A percentile compares a stretch with the other conserved stretches of the same genome.
Conservation (phyloP, 1,140 invertebrate species). For the Teleopsis dalmanni region DNA sequence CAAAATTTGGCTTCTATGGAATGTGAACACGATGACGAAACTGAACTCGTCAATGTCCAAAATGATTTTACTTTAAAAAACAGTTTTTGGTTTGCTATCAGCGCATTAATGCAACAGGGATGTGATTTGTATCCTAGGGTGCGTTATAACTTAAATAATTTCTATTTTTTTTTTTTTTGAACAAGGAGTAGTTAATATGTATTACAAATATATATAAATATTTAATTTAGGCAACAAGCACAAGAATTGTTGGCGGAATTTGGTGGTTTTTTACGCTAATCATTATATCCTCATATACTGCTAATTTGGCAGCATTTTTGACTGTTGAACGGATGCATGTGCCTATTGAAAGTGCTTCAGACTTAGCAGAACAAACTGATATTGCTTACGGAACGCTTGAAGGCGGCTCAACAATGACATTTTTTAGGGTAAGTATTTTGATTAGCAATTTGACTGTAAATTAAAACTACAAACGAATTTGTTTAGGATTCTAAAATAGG, state of each 20-base stretch:
- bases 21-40: too few species aligned
- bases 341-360: conserved; percentile 92
- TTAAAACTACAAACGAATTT: conserved; percentile 8
- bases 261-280: conserved; percentile 99
- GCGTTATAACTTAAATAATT: not conserved
- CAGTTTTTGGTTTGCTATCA: conserved; percentile 87
- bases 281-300: conserved; percentile 96
- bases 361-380: conserved; percentile 86
- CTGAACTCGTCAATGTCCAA: conserved; percentile 50
- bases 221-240: conserved; percentile 73
- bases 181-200: not conserved
- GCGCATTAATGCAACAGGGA: conserved; percentile 91
- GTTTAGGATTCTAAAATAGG: conserved; percentile 90
- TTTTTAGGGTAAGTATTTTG: conserved; percentile 69
- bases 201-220: not conserved
- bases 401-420: conserved; percentile 93
- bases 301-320: conserved; percentile 92
- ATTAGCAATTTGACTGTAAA: not conserved
- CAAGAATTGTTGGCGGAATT: conserved; percentile 86
- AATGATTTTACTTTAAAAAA: conserved; percentile 73
- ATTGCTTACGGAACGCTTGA: conserved; percentile 91
- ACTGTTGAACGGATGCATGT: conserved; percentile 95
- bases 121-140: conserved; percentile 78
- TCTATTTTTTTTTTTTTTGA: not conserved
- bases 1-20: too few species aligned